A percentile compares a stretch with the other conserved stretches of the same genome.
Conservation (phyloP, 2,888 invertebrate genomes). For the Cryptocheilus praepositus region DNA sequence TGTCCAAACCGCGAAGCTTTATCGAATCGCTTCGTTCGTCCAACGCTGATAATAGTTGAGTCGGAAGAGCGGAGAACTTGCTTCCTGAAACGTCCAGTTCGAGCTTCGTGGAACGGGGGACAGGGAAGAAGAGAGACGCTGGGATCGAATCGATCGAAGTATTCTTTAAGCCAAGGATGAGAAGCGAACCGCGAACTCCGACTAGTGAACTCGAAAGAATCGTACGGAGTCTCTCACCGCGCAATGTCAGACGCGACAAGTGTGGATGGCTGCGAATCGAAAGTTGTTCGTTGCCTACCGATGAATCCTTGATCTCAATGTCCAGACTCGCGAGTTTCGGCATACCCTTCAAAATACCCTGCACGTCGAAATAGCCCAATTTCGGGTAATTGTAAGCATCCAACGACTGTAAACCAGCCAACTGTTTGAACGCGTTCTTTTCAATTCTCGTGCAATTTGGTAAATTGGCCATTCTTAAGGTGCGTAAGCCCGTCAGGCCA, state of each 20-base stretch:
- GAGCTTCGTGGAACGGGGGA: constrained; percentile 89
- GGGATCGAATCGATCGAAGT: constrained; percentile 88
- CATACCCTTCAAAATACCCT: constrained; percentile 86
- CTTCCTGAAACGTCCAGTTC: constrained; percentile 87
- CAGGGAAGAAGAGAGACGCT: constrained; percentile 88
- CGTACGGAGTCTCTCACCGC: constrained; percentile 84
- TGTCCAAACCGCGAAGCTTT: constrained; percentile 83
- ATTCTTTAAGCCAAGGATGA: constrained; percentile 86
- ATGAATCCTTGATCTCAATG: constrained; percentile 90
- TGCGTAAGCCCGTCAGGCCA: constrained; percentile 81
- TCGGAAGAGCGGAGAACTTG: constrained; percentile 84
- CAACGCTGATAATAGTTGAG: constrained; percentile 86
- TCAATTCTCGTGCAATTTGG: constrained; percentile 86
- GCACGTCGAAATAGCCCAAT: constrained; percentile 89
- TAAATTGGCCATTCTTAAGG: constrained; percentile 82
- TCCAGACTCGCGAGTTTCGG: constrained; percentile 85
- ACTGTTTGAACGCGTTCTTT: constrained; percentile 85
- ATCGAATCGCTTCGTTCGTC: constrained; percentile 89
- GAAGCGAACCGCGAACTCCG: constrained; percentile 84
- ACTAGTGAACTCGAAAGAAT: constrained; percentile 90
- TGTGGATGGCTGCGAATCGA: constrained; percentile 87
- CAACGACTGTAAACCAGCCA: constrained; percentile 83
- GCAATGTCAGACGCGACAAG: constrained; percentile 83
- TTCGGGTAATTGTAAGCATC: constrained; percentile 86
- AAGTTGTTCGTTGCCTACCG: constrained; percentile 87